Evolutionary conservation across 2,797 vertebrate genomes (phyloP).

Genomic region (Cygnus olor): DNA sequence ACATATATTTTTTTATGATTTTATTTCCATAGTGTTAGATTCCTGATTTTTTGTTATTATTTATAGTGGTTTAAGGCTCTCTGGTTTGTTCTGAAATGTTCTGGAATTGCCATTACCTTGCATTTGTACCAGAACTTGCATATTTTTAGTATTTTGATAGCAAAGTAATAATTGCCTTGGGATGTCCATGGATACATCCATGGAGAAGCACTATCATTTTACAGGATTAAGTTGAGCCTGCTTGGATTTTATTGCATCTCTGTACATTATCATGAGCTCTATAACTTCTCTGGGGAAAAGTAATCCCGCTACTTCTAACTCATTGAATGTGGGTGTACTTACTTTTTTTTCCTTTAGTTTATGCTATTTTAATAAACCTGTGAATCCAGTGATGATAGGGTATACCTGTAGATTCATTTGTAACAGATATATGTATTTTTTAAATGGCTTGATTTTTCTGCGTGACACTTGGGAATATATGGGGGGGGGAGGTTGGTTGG

Average conservation of each 20-base stretch:
- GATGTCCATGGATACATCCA: background rate
- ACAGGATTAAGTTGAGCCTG: background rate
- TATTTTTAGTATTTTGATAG: background rate
- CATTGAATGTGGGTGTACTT: background rate
- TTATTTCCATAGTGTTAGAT: background rate
- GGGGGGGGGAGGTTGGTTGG: no score
- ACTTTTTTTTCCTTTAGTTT: background rate
- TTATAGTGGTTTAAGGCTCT: background rate
- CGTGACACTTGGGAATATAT: background rate
- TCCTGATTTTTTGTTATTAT: background rate
- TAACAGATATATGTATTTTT: background rate
- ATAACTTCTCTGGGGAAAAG: background rate
- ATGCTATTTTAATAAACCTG: background rate
- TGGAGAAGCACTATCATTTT: background rate
- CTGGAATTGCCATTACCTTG: background rate
- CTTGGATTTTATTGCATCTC: background rate
- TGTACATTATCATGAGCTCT: background rate
- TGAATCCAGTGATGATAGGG: background rate
- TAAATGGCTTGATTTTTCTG: background rate
- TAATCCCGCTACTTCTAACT: background rate
- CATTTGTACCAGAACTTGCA: background rate
- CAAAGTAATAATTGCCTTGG: background rate
- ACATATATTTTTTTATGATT: rapidly evolving
- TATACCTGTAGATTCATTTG: background rate
- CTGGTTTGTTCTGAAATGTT: background rate